Percentiles rank a stretch among this genome's conserved stretches.
These are phyloP conservation scores for Drosophila nebulosa DNA, from an alignment of 1,140 invertebrate genomes.

Conservation along the genomic window DNA sequence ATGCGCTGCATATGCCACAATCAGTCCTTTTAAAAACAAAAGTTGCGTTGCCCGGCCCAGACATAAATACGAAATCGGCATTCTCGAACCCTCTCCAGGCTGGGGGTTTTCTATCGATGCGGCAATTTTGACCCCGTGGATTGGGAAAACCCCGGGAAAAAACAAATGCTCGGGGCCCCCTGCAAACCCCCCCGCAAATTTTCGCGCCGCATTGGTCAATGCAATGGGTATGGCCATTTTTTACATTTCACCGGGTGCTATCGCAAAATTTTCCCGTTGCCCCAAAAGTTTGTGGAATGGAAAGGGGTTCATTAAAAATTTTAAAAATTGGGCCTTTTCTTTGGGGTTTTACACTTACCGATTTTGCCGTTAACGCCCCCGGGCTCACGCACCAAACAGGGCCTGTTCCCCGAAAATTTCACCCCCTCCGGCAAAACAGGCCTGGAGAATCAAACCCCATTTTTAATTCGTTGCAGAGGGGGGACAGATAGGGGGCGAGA, in stretches of 20 bases:
- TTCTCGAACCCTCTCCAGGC: slow-evolving; percentile 87
- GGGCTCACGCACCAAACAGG: slow-evolving; percentile 92
- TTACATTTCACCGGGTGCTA: slow-evolving; percentile 90
- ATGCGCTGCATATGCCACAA: slow-evolving; percentile 98
- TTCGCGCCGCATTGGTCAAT: slow-evolving; percentile 93
- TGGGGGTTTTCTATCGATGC: slow-evolving; percentile 79
- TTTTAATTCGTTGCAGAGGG: neutral
- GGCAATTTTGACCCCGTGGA: slow-evolving; percentile 90
- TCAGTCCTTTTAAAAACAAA: slow-evolving; percentile 93
- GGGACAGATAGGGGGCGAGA: too few relatives aligned
- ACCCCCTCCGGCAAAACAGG: slow-evolving; percentile 95
- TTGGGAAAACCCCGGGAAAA: slow-evolving; percentile 94
- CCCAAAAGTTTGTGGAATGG: too few relatives aligned
- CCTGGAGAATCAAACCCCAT: slow-evolving; percentile 83
- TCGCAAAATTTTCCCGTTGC: slow-evolving; percentile 89
- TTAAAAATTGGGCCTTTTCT: neutral
- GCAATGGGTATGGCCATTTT: slow-evolving; percentile 92
- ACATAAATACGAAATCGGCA: slow-evolving; percentile 99
- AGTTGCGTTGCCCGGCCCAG: slow-evolving; percentile 95
- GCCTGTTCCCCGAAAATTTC: slow-evolving; percentile 95
- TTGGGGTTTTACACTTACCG: slow-evolving; percentile 84
- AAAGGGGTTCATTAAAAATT: slow-evolving; percentile 18
- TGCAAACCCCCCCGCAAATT: slow-evolving; percentile 96
- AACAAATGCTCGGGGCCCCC: slow-evolving; percentile 94
- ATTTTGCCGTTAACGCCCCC: slow-evolving; percentile 90